Evolutionary conservation across 2,888 invertebrate species (phyloP).

Genomic region (Napeogenes sylphis): DNA sequence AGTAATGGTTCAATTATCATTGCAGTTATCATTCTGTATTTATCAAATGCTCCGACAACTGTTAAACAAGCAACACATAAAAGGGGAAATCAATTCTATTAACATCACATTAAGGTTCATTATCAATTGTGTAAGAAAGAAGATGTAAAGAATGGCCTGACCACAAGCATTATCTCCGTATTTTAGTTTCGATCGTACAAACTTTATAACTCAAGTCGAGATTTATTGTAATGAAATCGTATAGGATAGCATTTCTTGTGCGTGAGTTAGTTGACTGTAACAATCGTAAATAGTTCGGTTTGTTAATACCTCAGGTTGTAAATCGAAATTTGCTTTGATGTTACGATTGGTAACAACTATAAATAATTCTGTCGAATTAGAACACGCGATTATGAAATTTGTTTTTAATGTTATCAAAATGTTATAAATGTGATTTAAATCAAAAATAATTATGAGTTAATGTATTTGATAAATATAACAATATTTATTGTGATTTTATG

Average conservation of each 20-base stretch:
- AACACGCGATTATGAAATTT: conserved; percentile 29
- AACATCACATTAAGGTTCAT: conserved; percentile 29
- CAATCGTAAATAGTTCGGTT: conserved; percentile 58
- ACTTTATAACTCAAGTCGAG: conserved; percentile 60
- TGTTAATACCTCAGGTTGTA: conserved; percentile 49
- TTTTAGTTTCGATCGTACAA: conserved; percentile 60
- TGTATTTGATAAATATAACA: too few species aligned
- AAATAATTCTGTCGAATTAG: conserved; percentile 30
- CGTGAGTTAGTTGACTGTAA: conserved; percentile 53
- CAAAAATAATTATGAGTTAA: too few species aligned
- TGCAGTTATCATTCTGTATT: conserved; percentile 55
- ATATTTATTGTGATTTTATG: too few species aligned
- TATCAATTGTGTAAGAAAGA: conserved; percentile 35
- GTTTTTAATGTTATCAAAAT: conserved; percentile 1
- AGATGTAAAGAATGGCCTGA: conserved; percentile 49
- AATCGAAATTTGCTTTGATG: conserved; percentile 42
- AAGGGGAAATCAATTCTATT: conserved; percentile 36
- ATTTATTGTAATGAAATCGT: conserved; percentile 71
- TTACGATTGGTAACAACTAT: conserved; percentile 24
- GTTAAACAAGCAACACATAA: conserved; percentile 29
- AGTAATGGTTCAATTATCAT: conserved; percentile 63
- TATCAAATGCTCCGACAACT: conserved; percentile 49
- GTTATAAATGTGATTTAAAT: neutral
- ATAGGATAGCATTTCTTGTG: conserved; percentile 59
- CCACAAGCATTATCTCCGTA: conserved; percentile 54